A percentile compares a stretch with the other conserved stretches of the same genome.
Evolutionary conservation across 2,113 vertebrate species (phyloP).

Genomic region (Arizona elegans): DNA sequence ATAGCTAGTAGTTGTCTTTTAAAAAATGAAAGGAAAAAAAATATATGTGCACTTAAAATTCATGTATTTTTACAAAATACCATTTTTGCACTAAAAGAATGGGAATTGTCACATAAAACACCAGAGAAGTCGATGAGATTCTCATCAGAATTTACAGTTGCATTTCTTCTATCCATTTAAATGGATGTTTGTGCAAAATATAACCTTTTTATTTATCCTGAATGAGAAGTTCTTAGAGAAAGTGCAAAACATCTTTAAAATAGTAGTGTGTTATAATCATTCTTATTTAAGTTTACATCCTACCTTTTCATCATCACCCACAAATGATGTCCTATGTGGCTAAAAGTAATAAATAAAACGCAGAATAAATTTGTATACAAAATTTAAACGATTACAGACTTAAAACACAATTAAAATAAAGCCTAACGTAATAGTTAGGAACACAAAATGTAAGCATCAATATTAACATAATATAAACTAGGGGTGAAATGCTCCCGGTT

Average conservation of each 20-base stretch:
- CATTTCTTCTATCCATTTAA: background rate
- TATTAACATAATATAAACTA: background rate
- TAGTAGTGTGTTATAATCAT: slow-evolving; percentile 1
- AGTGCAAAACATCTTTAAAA: slow-evolving; percentile 27
- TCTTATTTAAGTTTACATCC: background rate
- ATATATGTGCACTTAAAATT: slow-evolving; percentile 46
- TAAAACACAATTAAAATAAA: background rate
- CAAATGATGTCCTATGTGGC: background rate
- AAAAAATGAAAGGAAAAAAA: slow-evolving; percentile 45
- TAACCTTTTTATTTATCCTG: background rate
- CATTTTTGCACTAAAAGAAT: slow-evolving; percentile 42
- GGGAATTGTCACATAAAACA: background rate
- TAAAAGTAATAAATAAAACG: background rate
- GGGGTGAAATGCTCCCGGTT: too few relatives aligned
- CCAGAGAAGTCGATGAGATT: background rate
- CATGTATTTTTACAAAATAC: slow-evolving; percentile 40
- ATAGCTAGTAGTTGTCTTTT: slow-evolving; percentile 36
- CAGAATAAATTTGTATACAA: background rate
- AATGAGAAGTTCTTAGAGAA: slow-evolving; percentile 30
- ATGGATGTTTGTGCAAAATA: background rate
- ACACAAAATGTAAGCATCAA: background rate
- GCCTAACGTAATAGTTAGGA: background rate
- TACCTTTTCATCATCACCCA: background rate
- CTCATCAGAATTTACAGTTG: background rate
- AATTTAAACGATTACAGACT: background rate